Evolutionary conservation across 2,888 invertebrate genomes (phyloP), one percentile per base, ranked within the genome.

Genomic region (Caenorhabditis macrosperma): DNA sequence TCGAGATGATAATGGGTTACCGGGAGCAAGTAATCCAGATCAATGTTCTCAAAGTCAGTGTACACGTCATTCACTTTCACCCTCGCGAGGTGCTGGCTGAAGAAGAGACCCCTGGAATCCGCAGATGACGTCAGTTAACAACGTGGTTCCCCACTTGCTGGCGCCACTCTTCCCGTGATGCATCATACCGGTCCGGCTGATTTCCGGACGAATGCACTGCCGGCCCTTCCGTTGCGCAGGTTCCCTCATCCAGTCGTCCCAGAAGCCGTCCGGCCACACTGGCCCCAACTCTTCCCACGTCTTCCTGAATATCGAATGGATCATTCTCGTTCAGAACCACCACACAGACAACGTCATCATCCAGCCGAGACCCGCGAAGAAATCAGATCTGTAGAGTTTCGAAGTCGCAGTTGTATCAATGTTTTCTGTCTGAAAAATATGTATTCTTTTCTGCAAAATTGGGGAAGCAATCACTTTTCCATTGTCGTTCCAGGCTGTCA

Each of bases 401-500:
- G 95, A 95, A 15, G 83, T 85, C 22, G 74, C 77, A 1, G n/a
- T 76, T 10, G 10, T 1, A 41, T 82, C 72, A 22, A 81, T 82
- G 7, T 52, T 60, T 44, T 57, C 72, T 0, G 55, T 33, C 85
- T 78, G 59, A 54, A 69, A 41, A 28, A 35, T 10, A 30, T 10
- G n/a, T n/a, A n/a, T 22, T 1, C 55, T 9, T 26, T 33, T 24
- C 7, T 24, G 28, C 24, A 35, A 57, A 30, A 5, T 15, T 12
- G 2, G 10, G 1, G 6, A 64, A 15, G 1, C 20, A 38, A n/a
- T 28, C 26, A 80, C 93, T 92, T 97, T 97, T 22, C 99, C 99
- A 91, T 99, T 99, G 92, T 99, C 99, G 91, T 99, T 99, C 98
- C 98, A 99, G 0, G 99, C 99, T 9, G 97, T 98, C 82, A 98